Percentiles rank a stretch among this genome's conserved stretches.
These are phyloP conservation scores for Monodelphis domestica DNA, from an alignment of 2,797 vertebrate genomes.

Conservation along the genomic window DNA sequence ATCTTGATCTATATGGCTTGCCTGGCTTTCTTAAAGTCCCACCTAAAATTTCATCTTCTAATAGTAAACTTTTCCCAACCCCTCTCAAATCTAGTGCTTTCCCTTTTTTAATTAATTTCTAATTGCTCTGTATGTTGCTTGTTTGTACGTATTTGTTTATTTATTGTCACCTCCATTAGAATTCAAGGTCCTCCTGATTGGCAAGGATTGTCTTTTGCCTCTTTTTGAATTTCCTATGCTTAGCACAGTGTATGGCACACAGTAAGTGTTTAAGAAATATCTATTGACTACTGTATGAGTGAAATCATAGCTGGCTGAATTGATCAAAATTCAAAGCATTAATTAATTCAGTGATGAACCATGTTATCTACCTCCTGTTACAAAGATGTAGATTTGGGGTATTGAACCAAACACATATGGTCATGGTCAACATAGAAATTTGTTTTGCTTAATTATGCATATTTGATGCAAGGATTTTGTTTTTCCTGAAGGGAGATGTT, in stretches of 20 bases:
- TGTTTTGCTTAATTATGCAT: background rate
- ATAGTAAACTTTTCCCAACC: background rate
- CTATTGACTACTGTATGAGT: background rate
- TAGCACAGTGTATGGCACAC: background rate
- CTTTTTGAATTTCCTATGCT: background rate
- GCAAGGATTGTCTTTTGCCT: background rate
- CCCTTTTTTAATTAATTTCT: background rate
- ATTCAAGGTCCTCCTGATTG: background rate
- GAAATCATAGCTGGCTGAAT: too few relatives aligned
- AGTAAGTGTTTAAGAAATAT: background rate
- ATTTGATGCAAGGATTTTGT: background rate
- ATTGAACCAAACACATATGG: background rate
- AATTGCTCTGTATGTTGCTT: background rate
- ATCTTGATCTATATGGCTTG: background rate
- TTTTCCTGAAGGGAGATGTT: background rate
- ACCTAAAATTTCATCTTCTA: background rate
- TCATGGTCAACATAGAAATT: background rate
- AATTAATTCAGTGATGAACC: background rate
- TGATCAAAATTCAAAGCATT: too few relatives aligned
- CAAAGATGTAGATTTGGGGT: background rate
- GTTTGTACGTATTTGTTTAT: background rate
- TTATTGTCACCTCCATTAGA: background rate
- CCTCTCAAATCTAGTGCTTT: background rate
- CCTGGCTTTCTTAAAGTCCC: background rate
- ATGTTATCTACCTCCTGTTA: background rate